A percentile compares a stretch with the other conserved stretches of the same genome.
These are phyloP conservation scores for Boleophthalmus pectinirostris DNA, from an alignment of 2,113 vertebrate species.

Conservation along the genomic window DNA sequence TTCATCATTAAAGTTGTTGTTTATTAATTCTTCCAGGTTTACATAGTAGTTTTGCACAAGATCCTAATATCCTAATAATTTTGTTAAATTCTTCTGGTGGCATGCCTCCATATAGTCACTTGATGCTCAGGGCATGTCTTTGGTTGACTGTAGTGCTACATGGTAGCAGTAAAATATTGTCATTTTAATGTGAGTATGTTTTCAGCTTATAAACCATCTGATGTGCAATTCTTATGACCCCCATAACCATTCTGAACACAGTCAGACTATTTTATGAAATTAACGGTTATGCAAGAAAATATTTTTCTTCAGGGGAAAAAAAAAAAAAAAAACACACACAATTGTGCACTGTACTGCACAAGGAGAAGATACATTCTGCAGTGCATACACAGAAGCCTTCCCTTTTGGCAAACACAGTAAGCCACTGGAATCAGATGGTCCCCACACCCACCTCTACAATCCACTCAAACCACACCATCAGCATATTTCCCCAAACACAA, in stretches of 20 bases:
- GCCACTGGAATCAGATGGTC: background rate
- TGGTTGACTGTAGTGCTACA: too few species aligned
- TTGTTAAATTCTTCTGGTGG: too few species aligned
- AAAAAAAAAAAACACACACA: too few species aligned
- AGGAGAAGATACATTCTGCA: background rate
- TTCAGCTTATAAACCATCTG: slow-evolving; percentile 52
- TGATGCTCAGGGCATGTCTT: too few species aligned
- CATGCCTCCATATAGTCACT: too few species aligned
- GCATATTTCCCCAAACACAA: background rate
- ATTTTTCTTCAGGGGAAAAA: background rate
- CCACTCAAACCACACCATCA: slow-evolving; percentile 6
- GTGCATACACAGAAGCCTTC: background rate
- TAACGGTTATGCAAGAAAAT: background rate
- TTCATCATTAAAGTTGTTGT: too few species aligned
- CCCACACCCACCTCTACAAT: background rate
- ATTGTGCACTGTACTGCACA: background rate
- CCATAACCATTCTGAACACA: slow-evolving; percentile 6
- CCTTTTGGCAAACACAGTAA: slow-evolving; percentile 4
- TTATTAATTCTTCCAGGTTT: too few species aligned
- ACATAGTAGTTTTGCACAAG: too few species aligned
- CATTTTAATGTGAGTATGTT: slow-evolving; percentile 6
- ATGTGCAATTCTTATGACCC: slow-evolving; percentile 51
- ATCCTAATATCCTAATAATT: too few species aligned
- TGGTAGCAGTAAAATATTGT: too few species aligned
- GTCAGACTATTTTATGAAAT: background rate